Base-by-base conservation (phyloP, 1,140 invertebrate species). In the Adoxophyes honmai region DNA sequence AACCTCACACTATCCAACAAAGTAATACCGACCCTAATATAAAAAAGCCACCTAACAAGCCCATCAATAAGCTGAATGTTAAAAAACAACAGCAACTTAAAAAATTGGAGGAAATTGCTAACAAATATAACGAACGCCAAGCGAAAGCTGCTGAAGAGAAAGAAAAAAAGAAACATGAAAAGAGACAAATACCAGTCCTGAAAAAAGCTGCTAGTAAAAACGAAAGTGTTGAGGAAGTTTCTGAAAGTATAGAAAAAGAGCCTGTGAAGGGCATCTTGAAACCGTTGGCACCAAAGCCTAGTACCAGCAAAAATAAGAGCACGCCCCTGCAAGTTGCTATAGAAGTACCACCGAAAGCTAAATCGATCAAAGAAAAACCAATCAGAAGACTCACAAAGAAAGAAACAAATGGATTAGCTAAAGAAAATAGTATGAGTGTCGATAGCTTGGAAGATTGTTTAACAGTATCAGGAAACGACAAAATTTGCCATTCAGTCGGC, bases 361-460 rank as follows among this genome's bases (percentile, higher is more conserved):
- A 10, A 48, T 21, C n/a, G n/a, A 14, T 60, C 62, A 57, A 53
- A 52, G n/a, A 59, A 44, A 34, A 28, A 28, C 33, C 28, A 36
- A 60, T 11, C 59, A 34, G 36, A 36, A 54, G 16, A 7, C 57
- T 2, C 9, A 59, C 59, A 57, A 21, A 53, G 34, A 52, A 6
- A 55, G 16, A 48, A 54, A 33, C 18, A 38, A 14, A 16, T n/a
- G 59, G 14, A 68, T 60, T 9, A 28, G 38, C 34, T 13, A 80
- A 80, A 75, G 82, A 84, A 70, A 81, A 62, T 36, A 82, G 68
- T 14, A 80, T 86, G 61, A 88, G 85, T 64, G 61, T 85, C 59
- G 85, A 86, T 59, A 88, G 83, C 61, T 75, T 88, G 33, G 83
- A 88, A 13, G 75, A 77, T 15, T 44, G 51, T 64, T 38, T 57